phyloP scores from a whole-genome alignment of 1,140 invertebrate species.

The Steinernema feltiae region DNA sequence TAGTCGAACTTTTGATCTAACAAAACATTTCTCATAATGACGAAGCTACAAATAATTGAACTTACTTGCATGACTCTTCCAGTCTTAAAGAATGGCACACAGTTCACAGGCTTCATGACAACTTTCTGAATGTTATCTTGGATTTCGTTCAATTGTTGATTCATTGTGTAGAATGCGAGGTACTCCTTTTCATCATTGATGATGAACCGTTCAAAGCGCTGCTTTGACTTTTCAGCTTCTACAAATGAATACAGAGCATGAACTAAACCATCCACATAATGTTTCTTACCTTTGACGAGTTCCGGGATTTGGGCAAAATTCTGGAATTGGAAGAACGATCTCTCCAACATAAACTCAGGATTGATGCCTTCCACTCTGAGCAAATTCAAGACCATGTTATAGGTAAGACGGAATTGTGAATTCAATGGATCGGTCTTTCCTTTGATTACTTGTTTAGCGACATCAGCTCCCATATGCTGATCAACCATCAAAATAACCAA shows the following conservation, averaged over 20 bases:
- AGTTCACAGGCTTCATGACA: conserved; percentile 77
- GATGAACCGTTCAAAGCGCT: conserved; percentile 59
- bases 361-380: conserved; percentile 95
- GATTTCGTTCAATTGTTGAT: conserved; percentile 73
- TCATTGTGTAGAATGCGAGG: conserved; percentile 74
- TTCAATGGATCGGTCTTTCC: conserved; percentile 88
- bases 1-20: conserved; percentile 74
- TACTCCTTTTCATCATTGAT: conserved; percentile 70
- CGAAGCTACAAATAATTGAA: conserved; percentile 4
- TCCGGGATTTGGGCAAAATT: conserved; percentile 89
- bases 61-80: conserved; percentile 81
- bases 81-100: conserved; percentile 86
- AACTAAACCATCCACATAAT: conserved; percentile 25
- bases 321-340: conserved; percentile 98
- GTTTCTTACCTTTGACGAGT: conserved; percentile 71
- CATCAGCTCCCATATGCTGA: conserved; percentile 81
- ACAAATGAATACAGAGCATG: conserved; percentile 20
- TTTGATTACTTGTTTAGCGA: conserved; percentile 79
- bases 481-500: conserved; percentile 98
- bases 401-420: conserved; percentile 96
- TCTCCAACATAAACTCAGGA: conserved; percentile 96
- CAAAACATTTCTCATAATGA: too few species aligned
- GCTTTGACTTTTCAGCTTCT: too few species aligned
- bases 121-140: conserved; percentile 70
- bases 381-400: conserved; percentile 98